Percentiles rank a stretch among this genome's conserved stretches.
phyloP scores from a whole-genome alignment of 2,888 invertebrate genomes.

The Spilarctia lutea region DNA sequence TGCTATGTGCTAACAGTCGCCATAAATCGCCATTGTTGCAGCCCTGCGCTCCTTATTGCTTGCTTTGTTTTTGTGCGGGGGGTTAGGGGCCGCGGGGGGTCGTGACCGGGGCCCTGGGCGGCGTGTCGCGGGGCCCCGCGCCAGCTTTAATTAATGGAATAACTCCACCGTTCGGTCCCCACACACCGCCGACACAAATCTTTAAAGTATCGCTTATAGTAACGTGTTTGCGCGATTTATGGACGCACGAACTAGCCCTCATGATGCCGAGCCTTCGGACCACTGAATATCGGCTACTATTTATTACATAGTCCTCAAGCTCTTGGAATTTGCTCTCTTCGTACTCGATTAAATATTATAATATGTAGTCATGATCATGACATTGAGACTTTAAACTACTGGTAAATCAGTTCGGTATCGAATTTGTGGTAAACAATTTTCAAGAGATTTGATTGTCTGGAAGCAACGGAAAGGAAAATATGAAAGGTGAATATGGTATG shows the following conservation, averaged over 20 bases:
- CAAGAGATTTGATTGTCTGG: not conserved
- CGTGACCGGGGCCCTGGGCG: conserved; percentile 34
- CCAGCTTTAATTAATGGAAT: conserved; percentile 83
- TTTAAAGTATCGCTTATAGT: conserved; percentile 66
- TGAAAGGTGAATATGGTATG: not conserved
- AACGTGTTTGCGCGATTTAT: conserved; percentile 61
- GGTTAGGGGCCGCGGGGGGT: conserved; percentile 30
- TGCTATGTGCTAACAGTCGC: conserved; percentile 22
- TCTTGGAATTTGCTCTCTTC: not conserved
- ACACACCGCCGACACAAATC: conserved; percentile 57
- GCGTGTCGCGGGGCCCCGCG: conserved; percentile 55
- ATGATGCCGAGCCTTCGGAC: conserved; percentile 4
- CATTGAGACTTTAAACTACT: not conserved
- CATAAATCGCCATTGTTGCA: conserved; percentile 53
- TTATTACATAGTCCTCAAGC: conserved; percentile 7
- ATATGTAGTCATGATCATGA: not conserved
- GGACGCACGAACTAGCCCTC: conserved; percentile 37
- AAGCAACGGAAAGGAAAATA: too few relatives aligned
- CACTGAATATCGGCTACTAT: not conserved
- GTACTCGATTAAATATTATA: conserved; percentile 1
- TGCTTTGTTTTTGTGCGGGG: conserved; percentile 75
- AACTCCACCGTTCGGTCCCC: conserved; percentile 66
- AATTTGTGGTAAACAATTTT: not conserved
- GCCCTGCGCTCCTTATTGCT: conserved; percentile 74
- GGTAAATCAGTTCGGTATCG: not conserved